phyloP scores from a whole-genome alignment of 2,888 invertebrate species.

The Nymphalis urticae region DNA sequence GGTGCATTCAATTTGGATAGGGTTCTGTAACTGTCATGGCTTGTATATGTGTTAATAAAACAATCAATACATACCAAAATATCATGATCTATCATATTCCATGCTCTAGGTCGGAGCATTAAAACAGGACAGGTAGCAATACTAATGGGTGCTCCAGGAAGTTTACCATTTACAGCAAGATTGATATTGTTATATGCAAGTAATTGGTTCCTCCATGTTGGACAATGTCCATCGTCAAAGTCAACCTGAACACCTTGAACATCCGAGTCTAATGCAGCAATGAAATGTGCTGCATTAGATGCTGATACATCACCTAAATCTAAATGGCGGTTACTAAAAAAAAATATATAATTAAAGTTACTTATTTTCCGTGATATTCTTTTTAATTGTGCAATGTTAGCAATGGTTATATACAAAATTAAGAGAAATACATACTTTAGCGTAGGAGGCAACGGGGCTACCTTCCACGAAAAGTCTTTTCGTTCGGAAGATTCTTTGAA shows the following conservation, averaged over 20 bases:
- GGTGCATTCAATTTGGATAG: too few species aligned
- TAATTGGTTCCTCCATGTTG: conserved; percentile 86
- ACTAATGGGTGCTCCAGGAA: conserved; percentile 74
- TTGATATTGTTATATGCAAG: conserved; percentile 83
- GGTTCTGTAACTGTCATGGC: not conserved
- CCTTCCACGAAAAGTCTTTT: too few species aligned
- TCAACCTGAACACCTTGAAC: conserved; percentile 84
- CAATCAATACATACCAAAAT: conserved; percentile 64
- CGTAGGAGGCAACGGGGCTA: too few species aligned
- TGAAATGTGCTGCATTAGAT: conserved; percentile 81
- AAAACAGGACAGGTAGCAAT: conserved; percentile 82
- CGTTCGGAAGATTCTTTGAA: too few species aligned
- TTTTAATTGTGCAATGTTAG: too few species aligned
- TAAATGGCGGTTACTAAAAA: conserved; percentile 79
- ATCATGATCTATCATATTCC: conserved; percentile 87
- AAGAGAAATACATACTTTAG: too few species aligned
- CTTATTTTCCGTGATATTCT: too few species aligned
- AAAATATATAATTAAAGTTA: not conserved
- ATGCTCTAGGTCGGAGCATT: conserved; percentile 86
- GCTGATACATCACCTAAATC: conserved; percentile 86
- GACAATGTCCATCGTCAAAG: conserved; percentile 88
- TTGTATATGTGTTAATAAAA: not conserved
- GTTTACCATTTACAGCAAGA: conserved; percentile 76
- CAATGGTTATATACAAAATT: too few species aligned
- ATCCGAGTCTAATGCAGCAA: conserved; percentile 76